Evolutionary conservation across 2,113 vertebrate genomes (phyloP), one percentile per base, ranked within the genome.

Genomic region (Chaetura pelagica): DNA sequence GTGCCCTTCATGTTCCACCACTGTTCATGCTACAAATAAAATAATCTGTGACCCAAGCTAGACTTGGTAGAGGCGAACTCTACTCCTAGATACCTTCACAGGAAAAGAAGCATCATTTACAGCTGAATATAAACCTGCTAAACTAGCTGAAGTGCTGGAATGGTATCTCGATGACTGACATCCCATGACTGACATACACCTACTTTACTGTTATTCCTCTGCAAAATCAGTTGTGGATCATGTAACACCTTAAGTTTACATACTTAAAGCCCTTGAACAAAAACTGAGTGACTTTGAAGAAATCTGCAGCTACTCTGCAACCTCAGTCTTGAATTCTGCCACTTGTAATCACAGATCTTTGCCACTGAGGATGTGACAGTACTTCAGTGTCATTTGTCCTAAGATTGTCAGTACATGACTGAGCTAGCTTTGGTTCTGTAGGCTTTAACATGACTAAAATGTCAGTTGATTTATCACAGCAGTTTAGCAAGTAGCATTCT

Each of bases 81-180:
- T 17, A 1, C 12, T 69, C 35, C 63, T 3, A 1, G 0, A 0
- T 62, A 22, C 0, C 22, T 77, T 75, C 32, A 23, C n/a, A 57
- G 69, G 11, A 34, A 61, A 42, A 55, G 27, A 46, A 62, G 29
- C 42, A 16, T 15, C 11, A 2, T 4, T 72, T 71, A 20, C 5
- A 20, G 10, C 18, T 69, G 21, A 20, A 29, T 6, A 22, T 29
- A 38, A 57, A 54, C 21, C 32, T 90, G 74, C n/a, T 68, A 14
- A 61, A 46, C 27, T 49, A 61, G 44, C 34, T 32, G 5, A 54
- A 46, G 67, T 40, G 52, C 83, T 93, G 46, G 20, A 81, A 51
- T 20, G 32, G 13, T 20, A 14, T 66, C 35, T 58, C 74, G 12
- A 1, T 48, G 63, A 66, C n/a, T 75, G 73, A 63, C 5, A 16